These are phyloP conservation scores for Lydus trimaculatus DNA, from an alignment of 2,888 invertebrate species.

Conservation along the genomic window DNA sequence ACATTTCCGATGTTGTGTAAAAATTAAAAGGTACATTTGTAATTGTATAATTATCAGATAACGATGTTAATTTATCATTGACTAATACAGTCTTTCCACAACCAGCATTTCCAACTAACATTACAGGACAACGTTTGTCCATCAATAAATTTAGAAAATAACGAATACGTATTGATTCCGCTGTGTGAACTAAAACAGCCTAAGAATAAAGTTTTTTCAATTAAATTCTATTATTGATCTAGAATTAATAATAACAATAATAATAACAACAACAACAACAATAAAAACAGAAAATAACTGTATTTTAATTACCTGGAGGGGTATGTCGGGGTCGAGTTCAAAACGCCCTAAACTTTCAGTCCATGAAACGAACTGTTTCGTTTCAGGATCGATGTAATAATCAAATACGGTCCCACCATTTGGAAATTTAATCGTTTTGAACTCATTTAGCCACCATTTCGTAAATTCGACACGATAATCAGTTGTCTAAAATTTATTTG, in stretches of 20 bases:
- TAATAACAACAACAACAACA: neutral
- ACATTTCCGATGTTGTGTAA: slow-evolving; percentile 93
- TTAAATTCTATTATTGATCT: slow-evolving; percentile 15
- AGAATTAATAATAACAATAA: neutral
- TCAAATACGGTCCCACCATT: slow-evolving; percentile 79
- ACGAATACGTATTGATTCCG: slow-evolving; percentile 82
- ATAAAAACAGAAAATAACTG: neutral
- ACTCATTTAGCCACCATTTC: slow-evolving; percentile 94
- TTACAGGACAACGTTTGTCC: slow-evolving; percentile 81
- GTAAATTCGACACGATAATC: slow-evolving; percentile 90
- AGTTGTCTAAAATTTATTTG: slow-evolving; percentile 58
- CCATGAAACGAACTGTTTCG: slow-evolving; percentile 89
- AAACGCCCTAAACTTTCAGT: slow-evolving; percentile 87
- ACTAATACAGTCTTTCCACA: slow-evolving; percentile 93
- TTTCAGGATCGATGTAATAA: slow-evolving; percentile 86
- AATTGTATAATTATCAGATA: slow-evolving; percentile 80
- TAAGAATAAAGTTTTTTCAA: slow-evolving; percentile 52
- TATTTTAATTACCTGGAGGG: slow-evolving; percentile 73
- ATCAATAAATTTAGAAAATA: slow-evolving; percentile 72
- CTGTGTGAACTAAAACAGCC: slow-evolving; percentile 79
- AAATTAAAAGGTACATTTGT: slow-evolving; percentile 94
- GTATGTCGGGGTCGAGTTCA: slow-evolving; percentile 89
- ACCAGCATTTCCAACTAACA: slow-evolving; percentile 90
- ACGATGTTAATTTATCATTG: slow-evolving; percentile 76
- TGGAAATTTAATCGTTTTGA: slow-evolving; percentile 91